A percentile compares a stretch with the other conserved stretches of the same genome.
These are phyloP conservation scores for Misgurnus mizolepis DNA, from an alignment of 2,113 vertebrate species.

Conservation along the genomic window DNA sequence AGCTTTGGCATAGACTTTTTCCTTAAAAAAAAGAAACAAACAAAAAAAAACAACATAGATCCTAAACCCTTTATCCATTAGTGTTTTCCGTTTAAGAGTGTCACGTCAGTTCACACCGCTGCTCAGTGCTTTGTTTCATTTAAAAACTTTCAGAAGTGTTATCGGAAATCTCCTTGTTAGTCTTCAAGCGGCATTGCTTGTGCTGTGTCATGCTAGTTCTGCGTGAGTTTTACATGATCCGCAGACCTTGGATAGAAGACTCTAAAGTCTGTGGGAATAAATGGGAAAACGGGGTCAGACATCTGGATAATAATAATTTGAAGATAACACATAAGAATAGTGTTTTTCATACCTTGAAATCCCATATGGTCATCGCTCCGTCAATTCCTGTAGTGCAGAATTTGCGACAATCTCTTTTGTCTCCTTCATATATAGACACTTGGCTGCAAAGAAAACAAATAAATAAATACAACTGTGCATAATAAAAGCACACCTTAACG, in stretches of 20 bases:
- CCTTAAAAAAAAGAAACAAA: constrained; percentile 55
- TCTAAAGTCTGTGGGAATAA: constrained; percentile 86
- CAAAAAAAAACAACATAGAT: constrained; percentile 53
- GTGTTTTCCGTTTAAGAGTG: constrained; percentile 63
- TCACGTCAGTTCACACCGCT: constrained; percentile 72
- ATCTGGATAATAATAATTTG: not conserved
- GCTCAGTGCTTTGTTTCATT: constrained; percentile 74
- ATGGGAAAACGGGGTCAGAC: not conserved
- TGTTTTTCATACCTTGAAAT: constrained; percentile 85
- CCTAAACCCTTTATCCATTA: constrained; percentile 51
- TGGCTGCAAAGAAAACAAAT: constrained; percentile 76
- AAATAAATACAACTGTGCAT: not conserved
- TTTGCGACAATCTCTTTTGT: constrained; percentile 97
- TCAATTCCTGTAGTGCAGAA: constrained; percentile 99
- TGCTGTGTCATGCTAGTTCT: constrained; percentile 71
- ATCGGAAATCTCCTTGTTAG: constrained; percentile 72
- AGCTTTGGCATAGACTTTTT: constrained; percentile 82
- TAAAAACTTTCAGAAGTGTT: constrained; percentile 61
- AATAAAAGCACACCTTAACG: not conserved
- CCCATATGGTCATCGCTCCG: constrained; percentile 99
- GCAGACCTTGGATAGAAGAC: constrained; percentile 94
- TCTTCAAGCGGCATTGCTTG: constrained; percentile 56
- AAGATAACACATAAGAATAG: not conserved
- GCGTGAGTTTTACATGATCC: constrained; percentile 88
- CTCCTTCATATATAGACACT: constrained; percentile 98